Evolutionary conservation across 2,797 vertebrate genomes (phyloP), one percentile per base, ranked within the genome.

Genomic region (Myripristis jacobus): DNA sequence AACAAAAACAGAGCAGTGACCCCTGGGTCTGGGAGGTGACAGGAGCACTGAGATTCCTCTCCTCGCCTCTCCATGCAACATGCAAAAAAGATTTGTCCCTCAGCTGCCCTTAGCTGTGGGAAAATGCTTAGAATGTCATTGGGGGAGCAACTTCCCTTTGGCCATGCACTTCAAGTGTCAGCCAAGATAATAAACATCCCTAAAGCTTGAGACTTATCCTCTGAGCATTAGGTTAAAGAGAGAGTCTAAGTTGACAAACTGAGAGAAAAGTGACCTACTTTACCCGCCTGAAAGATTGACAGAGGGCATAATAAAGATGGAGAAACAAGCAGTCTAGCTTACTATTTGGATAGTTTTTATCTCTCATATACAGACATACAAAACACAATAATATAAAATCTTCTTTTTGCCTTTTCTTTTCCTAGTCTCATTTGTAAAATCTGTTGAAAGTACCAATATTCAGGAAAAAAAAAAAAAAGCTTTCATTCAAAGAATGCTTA

Each of bases 81-180:
- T 69, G 66, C 69, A 75, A 82, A 78, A 77, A 24, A 64, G 69
- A 87, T 87, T 57, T 72, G 72, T 84, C 72, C 81, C 73, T 75
- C 83, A 75, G 70, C 83, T 79, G 61, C 67, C 71, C 54, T 38
- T 74, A 76, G 75, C 82, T 91, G 88, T 93, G 91, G 93, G 92
- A 90, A 93, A 87, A 91, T 92, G 91, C 85, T 87, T 88, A n/a
- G 46, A 34, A 91, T 88, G 87, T 91, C 88, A 90, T 72, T 68
- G 81, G 83, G 86, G 74, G 77, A 78, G 81, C 70, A 85, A 83
- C 79, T 57, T 87, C 79, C 75, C 70, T 83, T 82, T 55, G 69
- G 75, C 70, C 69, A 43, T 74, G 66, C 84, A 84, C 66, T 86
- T 63, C 83, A 84, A 85, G 83, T 86, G 75, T 86, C 70, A 69